Conservation (phyloP, 2,113 vertebrate genomes). For the Garra rufa region DNA sequence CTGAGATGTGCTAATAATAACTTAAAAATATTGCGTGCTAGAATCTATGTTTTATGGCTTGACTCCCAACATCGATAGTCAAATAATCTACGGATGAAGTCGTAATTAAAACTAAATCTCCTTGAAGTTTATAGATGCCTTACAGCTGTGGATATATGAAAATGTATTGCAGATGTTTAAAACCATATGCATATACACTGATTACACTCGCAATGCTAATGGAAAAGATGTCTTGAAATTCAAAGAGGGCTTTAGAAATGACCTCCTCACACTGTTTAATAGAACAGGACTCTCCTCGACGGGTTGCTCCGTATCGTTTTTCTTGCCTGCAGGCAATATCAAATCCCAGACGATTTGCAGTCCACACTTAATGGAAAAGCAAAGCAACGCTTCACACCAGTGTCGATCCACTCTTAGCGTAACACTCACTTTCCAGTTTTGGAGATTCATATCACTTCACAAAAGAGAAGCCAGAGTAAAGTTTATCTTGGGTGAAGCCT, state of each 20-base stretch:
- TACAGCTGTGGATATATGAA: constrained; percentile 24
- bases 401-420: constrained; percentile 1
- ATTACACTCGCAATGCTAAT: not conserved
- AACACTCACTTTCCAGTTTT: constrained; percentile 28
- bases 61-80: not conserved
- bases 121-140: not conserved
- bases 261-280: constrained; percentile 4
- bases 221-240: constrained; percentile 22
- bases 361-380: constrained; percentile 20
- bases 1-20: not conserved
- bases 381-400: constrained; percentile 17
- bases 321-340: constrained; percentile 27
- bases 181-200: constrained; percentile 11
- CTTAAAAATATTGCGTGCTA: not conserved
- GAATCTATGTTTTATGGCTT: not conserved
- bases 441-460: not conserved
- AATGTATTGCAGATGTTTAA: constrained; percentile 32
- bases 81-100: not conserved
- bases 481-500: constrained; percentile 44
- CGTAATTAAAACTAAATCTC: not conserved
- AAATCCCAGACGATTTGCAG: not conserved
- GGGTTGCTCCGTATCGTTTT: constrained; percentile 29
- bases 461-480: constrained; percentile 41
- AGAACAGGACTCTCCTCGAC: constrained; percentile 1
- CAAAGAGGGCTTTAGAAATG: constrained; percentile 7